Percentiles rank a stretch among this genome's conserved stretches.
Conservation (phyloP, 2,113 vertebrate genomes). For the Microtus oregoni region DNA sequence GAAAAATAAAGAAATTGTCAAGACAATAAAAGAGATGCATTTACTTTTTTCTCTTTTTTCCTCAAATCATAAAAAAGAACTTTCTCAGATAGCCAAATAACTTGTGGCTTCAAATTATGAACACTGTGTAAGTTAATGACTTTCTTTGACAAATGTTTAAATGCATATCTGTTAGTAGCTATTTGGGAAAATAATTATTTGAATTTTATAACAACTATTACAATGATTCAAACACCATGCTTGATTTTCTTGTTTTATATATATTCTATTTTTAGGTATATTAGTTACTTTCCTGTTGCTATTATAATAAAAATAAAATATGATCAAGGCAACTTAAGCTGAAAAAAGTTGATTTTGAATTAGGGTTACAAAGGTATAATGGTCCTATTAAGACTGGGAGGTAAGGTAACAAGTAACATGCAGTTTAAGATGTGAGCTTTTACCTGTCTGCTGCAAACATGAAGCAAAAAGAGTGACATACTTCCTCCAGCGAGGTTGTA, state of each 20-base stretch:
- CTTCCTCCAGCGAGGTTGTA: background rate
- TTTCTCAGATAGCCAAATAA: conserved; percentile 59
- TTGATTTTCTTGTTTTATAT: conserved; percentile 32
- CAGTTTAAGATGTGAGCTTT: no score
- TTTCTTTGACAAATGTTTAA: conserved; percentile 49
- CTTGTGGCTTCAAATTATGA: conserved; percentile 64
- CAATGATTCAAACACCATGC: background rate
- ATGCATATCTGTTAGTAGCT: background rate
- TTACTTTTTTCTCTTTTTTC: conserved; percentile 60
- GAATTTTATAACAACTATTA: background rate
- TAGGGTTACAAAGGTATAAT: background rate
- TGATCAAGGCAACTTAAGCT: background rate
- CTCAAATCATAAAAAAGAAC: conserved; percentile 46
- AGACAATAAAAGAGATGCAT: conserved; percentile 47
- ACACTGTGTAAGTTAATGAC: conserved; percentile 42
- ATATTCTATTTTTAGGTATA: conserved; percentile 14
- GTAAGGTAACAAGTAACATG: background rate
- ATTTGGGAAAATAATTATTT: conserved; percentile 43
- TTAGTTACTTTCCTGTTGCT: background rate
- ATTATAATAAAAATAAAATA: background rate
- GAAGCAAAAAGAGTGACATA: background rate
- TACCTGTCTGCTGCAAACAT: background rate
- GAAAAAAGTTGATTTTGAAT: background rate
- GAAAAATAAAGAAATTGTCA: conserved; percentile 67
- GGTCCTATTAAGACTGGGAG: background rate